A percentile compares a stretch with the other conserved stretches of the same genome.
Evolutionary conservation across 2,888 invertebrate species (phyloP).

Genomic region (Myopa tessellatipennis): DNA sequence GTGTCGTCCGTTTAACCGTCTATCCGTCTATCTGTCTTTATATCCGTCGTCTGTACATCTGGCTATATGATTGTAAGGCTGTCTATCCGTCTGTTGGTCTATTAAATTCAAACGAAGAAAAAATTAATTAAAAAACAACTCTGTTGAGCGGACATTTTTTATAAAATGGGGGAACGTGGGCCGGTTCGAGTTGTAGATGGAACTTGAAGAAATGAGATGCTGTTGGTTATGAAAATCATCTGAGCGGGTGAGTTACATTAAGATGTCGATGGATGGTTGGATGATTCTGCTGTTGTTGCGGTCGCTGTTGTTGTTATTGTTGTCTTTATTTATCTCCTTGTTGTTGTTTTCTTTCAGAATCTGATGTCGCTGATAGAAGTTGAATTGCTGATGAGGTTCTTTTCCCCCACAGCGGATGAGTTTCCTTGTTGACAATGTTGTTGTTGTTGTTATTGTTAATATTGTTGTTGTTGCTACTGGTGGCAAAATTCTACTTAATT

Average conservation of each 20-base stretch:
- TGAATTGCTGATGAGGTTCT: conserved; percentile 31
- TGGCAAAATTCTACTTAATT: conserved; percentile 47
- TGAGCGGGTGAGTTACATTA: too few relatives aligned
- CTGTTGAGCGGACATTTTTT: too few relatives aligned
- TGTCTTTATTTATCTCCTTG: background rate
- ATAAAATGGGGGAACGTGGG: too few relatives aligned
- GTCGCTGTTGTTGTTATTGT: background rate
- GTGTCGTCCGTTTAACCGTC: background rate
- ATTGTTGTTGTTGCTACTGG: conserved; percentile 24
- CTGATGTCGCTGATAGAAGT: conserved; percentile 27
- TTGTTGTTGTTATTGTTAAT: conserved; percentile 21
- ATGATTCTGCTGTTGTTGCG: background rate
- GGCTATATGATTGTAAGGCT: too few relatives aligned
- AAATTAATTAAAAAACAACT: too few relatives aligned
- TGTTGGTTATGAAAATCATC: too few relatives aligned
- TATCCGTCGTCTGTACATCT: background rate
- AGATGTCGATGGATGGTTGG: too few relatives aligned
- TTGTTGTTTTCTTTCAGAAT: conserved; percentile 12
- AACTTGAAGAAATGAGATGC: too few relatives aligned
- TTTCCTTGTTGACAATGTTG: conserved; percentile 21
- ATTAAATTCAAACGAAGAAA: background rate
- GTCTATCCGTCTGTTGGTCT: background rate
- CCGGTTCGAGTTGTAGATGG: too few relatives aligned
- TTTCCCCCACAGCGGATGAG: conserved; percentile 16
- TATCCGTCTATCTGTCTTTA: background rate